Evolutionary conservation across 2,113 vertebrate genomes (phyloP), one percentile per base, ranked within the genome.

Genomic region (Bubo blakistoni): DNA sequence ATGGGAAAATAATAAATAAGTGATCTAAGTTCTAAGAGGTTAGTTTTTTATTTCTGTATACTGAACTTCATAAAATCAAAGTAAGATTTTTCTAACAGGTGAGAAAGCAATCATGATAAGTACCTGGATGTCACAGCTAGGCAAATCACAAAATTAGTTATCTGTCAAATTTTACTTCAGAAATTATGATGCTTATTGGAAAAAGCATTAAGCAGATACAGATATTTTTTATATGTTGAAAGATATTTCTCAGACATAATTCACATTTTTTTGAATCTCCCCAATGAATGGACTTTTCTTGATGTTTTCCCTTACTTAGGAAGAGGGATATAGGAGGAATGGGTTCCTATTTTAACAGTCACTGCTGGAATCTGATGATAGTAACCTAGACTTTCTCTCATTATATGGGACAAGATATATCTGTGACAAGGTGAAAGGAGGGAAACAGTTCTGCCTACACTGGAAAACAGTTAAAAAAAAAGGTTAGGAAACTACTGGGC

Each of bases 231-330:
- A 8, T 10, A 25, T 8, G 10, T 47, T 63, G 47, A 79, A 91
- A 84, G 38, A 19, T 58, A 26, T 76, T 86, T 95, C 10, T 44
- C 24, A 57, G 51, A 36, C 19, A 6, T 46, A 26, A 38, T 46
- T 73, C 17, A 29, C 11, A 52, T 9, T 17, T 30, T 59, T 90
- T 76, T 94, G 6, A 44, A 58, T 25, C 13, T 62, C 25, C 17
- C 3, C 2, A 3, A 6, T 19, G 29, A 3, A 7, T 19, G 29
- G 21, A 10, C 0, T 1, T 29, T 65, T 26, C 16, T 38, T 73
- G 22, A 34, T n/a, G 9, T 34, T 79, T 77, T 72, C 16, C 25
- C 21, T 86, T 47, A 8, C 5, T 44, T 14, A 72, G 40, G 42
- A 89, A 63, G 36, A 10, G 11, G 4, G 7, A 36, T 63, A 17